phyloP scores from a whole-genome alignment of 2,113 vertebrate genomes.

The Boulengeromyrus knoepffleri region DNA sequence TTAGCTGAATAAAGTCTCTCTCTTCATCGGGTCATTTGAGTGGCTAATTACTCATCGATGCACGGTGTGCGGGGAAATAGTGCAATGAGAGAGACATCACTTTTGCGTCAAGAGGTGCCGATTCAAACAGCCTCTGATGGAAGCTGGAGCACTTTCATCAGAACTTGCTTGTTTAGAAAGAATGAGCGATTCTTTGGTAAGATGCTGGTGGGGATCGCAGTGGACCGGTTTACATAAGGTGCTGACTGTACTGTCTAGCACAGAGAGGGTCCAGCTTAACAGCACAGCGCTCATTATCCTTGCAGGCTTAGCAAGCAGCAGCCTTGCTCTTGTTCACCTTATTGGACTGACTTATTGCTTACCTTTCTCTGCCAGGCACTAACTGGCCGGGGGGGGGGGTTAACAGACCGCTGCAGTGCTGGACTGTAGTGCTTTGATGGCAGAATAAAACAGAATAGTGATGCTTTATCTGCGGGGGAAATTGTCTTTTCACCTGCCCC shows the following conservation, averaged over 20 bases:
- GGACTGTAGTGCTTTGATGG: background rate
- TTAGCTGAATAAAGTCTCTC: conserved; percentile 44
- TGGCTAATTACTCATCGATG: conserved; percentile 47
- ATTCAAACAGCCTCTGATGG: background rate
- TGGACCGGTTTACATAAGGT: background rate
- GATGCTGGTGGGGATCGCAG: background rate
- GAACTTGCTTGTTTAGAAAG: conserved; percentile 12
- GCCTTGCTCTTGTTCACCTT: background rate
- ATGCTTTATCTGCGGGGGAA: background rate
- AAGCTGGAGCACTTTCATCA: background rate
- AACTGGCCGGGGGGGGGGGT: background rate
- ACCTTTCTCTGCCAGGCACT: background rate
- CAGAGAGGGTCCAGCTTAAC: background rate
- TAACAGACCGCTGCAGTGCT: background rate
- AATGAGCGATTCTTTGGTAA: background rate
- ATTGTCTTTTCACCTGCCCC: background rate
- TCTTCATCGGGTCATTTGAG: conserved; percentile 42
- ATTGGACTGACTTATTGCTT: conserved; percentile 6
- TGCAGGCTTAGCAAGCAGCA: background rate
- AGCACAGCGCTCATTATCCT: background rate
- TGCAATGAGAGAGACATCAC: conserved; percentile 21
- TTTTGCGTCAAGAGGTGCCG: background rate
- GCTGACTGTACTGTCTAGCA: background rate
- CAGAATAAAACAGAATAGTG: background rate
- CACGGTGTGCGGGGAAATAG: conserved; percentile 36